Evolutionary conservation across 2,888 invertebrate species (phyloP), one percentile per base, ranked within the genome.

Genomic region (Andricus curvator): DNA sequence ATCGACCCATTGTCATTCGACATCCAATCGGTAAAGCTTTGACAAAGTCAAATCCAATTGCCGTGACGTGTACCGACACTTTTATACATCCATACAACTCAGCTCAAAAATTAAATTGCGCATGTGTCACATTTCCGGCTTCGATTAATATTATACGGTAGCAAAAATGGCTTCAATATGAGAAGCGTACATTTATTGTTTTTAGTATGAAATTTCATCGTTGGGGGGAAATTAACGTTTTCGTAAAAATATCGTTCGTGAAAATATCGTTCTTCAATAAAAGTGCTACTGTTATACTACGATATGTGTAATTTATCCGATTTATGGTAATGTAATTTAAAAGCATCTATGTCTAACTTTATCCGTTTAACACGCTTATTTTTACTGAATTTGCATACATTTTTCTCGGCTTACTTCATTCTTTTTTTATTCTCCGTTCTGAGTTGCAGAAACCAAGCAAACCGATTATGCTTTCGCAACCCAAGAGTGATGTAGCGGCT

Each of bases 381-480:
- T 70, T 70, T 13, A n/a, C 33, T 48, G 8, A 70, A 70, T 60
- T 64, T 64, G 11, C 51, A 56, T 74, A 22, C 22, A 74, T 74
- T 74, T n/a, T 56, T 74, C 33, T 56, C 33, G 37, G 33, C 20
- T 51, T 68, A 20, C n/a, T 51, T 29, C 37, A 20, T n/a, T 20
- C 29, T n/a, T n/a, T 74, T 33, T 48, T 51, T 9, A 2, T 20
- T 48, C 8, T 17, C 29, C 29, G 13, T 11, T 4, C 22, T 13
- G 2, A 29, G 29, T 17, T 51, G 56, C n/a, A 74, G 51, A 29
- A 74, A 33, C n/a, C n/a, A 60, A 74, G 22, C 4, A 74, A 74
- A 74, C 74, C 74, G 74, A 82, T 82, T 80, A 83, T 78, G 68
- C 41, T 68, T 79, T 78, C 66, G 62, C 70, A 80, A 82, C 80